These are phyloP conservation scores for Pristiophorus japonicus DNA, from an alignment of 2,113 vertebrate genomes.

Conservation along the genomic window DNA sequence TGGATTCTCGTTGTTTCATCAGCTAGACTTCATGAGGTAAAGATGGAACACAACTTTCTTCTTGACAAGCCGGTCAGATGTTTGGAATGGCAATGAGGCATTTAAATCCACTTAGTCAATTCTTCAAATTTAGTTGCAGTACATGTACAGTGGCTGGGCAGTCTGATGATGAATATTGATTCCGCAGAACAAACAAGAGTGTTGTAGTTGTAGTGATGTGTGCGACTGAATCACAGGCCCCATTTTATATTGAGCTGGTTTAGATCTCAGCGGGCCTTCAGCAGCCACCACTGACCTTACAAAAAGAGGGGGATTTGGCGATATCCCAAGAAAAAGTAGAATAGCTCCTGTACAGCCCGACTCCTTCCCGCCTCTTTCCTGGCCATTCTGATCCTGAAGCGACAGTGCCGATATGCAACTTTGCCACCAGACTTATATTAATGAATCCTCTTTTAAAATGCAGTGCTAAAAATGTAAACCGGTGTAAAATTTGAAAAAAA, in stretches of 20 bases:
- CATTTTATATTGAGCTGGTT: not conserved
- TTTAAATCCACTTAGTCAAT: not conserved
- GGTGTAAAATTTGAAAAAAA: not conserved
- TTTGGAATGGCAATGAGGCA: not conserved
- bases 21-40: not conserved
- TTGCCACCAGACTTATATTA: not conserved
- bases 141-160: not conserved
- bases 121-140: not conserved
- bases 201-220: not conserved
- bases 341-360: not conserved
- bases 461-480: not conserved
- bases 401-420: not conserved
- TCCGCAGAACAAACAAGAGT: not conserved
- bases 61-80: not conserved
- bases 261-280: not conserved
- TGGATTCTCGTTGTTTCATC: not conserved
- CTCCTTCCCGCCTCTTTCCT: not conserved
- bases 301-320: not conserved
- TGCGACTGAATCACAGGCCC: too few relatives aligned
- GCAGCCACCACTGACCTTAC: not conserved
- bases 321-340: not conserved
- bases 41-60: not conserved
- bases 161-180: not conserved
- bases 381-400: not conserved
- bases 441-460: not conserved